Evolutionary conservation across 2,797 vertebrate species (phyloP).

Genomic region (Peromyscus aztecus): DNA sequence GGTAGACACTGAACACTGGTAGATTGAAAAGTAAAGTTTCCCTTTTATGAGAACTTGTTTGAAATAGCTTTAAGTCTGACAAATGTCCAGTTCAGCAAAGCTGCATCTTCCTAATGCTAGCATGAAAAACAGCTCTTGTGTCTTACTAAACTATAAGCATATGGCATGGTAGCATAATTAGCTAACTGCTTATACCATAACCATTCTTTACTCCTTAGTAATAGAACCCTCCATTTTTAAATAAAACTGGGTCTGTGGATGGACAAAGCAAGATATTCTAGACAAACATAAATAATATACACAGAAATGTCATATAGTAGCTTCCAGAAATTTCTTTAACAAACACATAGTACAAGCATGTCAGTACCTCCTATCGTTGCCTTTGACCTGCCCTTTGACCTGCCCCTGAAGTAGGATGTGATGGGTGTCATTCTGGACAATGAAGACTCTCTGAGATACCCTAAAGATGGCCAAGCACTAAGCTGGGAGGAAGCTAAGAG

Average conservation of each 20-base stretch:
- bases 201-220: background rate
- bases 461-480: background rate
- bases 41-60: background rate
- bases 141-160: background rate
- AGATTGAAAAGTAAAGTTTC: background rate
- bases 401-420: background rate
- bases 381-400: conserved; percentile 19
- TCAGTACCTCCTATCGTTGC: background rate
- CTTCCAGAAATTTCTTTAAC: conserved; percentile 15
- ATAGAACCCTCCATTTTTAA: background rate
- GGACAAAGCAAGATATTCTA: background rate
- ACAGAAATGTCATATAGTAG: background rate
- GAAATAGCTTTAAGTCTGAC: background rate
- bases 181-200: background rate
- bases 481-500: background rate
- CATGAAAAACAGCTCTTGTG: background rate
- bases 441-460: background rate
- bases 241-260: background rate
- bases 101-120: background rate
- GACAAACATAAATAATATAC: conserved; percentile 12
- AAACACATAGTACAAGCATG: background rate
- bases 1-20: background rate
- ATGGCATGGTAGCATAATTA: background rate
- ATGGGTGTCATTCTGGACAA: background rate
- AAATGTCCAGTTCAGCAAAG: background rate